phyloP scores from a whole-genome alignment of 2,113 vertebrate species.

The Mormyrus iriodes region DNA sequence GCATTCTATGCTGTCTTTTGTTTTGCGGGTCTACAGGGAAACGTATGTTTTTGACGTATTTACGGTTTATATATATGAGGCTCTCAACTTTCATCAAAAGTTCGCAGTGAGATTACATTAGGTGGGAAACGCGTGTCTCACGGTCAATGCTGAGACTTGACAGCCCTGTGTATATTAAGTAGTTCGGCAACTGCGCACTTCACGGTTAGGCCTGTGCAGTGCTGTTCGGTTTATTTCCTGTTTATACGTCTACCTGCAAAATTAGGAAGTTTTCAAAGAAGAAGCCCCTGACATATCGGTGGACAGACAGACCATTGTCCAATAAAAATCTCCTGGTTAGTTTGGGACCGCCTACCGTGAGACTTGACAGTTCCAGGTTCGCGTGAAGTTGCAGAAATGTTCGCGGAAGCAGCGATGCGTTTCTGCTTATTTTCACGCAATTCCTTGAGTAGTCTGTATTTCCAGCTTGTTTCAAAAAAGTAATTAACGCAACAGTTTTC shows the following conservation, averaged over 20 bases:
- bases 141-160: no score
- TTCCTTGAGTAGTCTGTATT: neutral
- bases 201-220: neutral
- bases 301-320: neutral
- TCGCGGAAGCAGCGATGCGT: conserved; percentile 27
- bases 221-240: neutral
- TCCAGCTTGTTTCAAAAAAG: neutral
- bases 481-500: neutral
- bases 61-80: no score
- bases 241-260: conserved; percentile 5
- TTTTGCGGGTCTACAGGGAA: neutral
- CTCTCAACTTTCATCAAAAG: no score
- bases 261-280: conserved; percentile 10
- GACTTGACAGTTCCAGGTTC: neutral
- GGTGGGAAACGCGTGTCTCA: no score
- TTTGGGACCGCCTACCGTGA: neutral
- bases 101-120: no score
- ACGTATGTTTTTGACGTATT: neutral
- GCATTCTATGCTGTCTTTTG: neutral
- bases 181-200: neutral
- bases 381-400: conserved; percentile 9
- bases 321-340: neutral
- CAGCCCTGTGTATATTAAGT: neutral
- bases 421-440: conserved; percentile 20
- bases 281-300: neutral